Conservation (phyloP, 2,888 invertebrate species). For the Leucophenga montana region DNA sequence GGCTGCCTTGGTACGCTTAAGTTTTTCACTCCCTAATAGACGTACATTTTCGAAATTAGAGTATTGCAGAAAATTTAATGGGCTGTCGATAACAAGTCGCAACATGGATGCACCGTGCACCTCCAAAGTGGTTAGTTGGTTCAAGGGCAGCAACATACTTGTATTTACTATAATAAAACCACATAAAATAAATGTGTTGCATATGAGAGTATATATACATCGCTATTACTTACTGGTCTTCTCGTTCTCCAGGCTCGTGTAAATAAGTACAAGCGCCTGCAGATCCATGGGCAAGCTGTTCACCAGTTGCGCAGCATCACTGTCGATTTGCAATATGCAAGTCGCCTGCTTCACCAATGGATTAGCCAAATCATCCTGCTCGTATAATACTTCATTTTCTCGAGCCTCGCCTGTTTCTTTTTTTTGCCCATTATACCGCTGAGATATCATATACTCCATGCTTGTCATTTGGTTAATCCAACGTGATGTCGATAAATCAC, state of each 20-base stretch:
- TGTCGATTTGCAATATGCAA: constrained; percentile 75
- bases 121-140: constrained; percentile 76
- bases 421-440: constrained; percentile 17
- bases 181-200: neutral
- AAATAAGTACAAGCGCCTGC: constrained; percentile 76
- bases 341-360: constrained; percentile 75
- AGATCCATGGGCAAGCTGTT: constrained; percentile 74
- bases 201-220: neutral
- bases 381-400: constrained; percentile 67
- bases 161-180: constrained; percentile 61
- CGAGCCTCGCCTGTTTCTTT: constrained; percentile 45
- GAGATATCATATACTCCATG: constrained; percentile 10
- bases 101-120: constrained; percentile 76
- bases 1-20: constrained; percentile 64
- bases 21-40: constrained; percentile 70
- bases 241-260: constrained; percentile 72
- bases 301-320: constrained; percentile 71
- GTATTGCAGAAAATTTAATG: constrained; percentile 73
- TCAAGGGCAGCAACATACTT: constrained; percentile 65
- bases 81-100: constrained; percentile 74
- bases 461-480: constrained; percentile 72
- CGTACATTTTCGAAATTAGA: constrained; percentile 75
- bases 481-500: constrained; percentile 75
- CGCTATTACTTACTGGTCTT: constrained; percentile 58
- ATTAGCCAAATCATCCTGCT: constrained; percentile 72